Conservation (phyloP, 1,140 invertebrate genomes). For the Lepidurus apus region DNA sequence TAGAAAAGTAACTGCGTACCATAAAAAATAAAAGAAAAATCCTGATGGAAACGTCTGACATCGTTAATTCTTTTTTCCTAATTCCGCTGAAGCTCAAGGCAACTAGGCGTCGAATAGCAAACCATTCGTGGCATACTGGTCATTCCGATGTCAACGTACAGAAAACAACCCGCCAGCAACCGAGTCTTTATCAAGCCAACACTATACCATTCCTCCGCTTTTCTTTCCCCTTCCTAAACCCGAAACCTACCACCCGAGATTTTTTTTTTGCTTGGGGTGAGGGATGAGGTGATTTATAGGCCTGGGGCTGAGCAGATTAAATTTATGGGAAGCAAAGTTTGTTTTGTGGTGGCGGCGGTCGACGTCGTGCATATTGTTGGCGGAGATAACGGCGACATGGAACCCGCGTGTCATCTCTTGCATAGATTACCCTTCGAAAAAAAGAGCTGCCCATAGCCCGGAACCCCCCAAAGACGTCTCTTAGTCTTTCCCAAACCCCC, state of each 20-base stretch:
- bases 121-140: constrained; percentile 14
- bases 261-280: background rate
- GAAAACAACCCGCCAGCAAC: background rate
- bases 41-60: too few relatives aligned
- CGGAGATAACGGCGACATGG: constrained; percentile 9
- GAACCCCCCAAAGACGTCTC: background rate
- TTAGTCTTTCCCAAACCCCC: background rate
- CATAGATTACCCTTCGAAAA: background rate
- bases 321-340: constrained; percentile 11
- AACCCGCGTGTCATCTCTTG: constrained; percentile 17
- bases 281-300: constrained; percentile 15
- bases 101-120: background rate
- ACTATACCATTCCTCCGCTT: background rate
- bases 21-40: too few relatives aligned
- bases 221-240: background rate
- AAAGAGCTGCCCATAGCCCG: background rate
- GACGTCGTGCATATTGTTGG: constrained; percentile 21
- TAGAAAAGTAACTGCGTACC: too few relatives aligned
- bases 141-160: background rate
- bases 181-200: background rate
- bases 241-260: background rate
- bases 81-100: too few relatives aligned
- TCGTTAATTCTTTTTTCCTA: too few relatives aligned
- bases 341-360: constrained; percentile 13
- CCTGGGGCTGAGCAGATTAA: constrained; percentile 18